Evolutionary conservation across 35 echinoderm and acorn worm genomes (phyloP).

Genomic region (Apostichopus parvimensis): DNA sequence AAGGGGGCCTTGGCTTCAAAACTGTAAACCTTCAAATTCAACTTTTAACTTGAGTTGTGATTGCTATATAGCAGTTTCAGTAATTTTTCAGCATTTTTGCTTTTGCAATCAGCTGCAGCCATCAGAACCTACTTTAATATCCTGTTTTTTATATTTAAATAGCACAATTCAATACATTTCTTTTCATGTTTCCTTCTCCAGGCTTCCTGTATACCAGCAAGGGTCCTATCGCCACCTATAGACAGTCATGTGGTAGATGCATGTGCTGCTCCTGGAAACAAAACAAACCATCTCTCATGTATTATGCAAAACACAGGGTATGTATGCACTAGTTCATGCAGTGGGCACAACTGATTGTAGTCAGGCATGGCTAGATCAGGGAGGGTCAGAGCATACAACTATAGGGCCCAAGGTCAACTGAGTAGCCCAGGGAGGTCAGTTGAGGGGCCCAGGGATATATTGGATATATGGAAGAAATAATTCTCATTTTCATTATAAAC

Average conservation of each 20-base stretch:
- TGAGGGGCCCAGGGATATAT: no score
- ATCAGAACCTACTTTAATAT: no score
- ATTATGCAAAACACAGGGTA: conserved; percentile 91
- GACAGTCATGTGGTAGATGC: conserved; percentile 94
- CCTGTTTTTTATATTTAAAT: not conserved
- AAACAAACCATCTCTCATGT: conserved; percentile 86
- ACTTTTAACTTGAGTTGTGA: not conserved
- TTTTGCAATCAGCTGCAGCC: no score
- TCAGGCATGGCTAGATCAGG: no score
- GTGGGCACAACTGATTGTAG: no score
- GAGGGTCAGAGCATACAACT: no score
- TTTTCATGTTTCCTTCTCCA: conserved; percentile 37
- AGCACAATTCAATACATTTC: not conserved
- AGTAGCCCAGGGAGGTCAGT: no score
- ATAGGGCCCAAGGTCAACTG: no score
- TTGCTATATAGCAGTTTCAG: no score
- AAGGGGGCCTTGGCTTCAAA: not conserved
- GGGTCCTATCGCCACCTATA: conserved; percentile 57
- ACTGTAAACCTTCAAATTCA: not conserved
- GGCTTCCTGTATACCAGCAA: conserved; percentile 94
- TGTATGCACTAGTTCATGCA: not conserved
- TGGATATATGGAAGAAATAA: no score
- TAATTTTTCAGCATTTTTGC: no score
- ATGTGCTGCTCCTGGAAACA: conserved; percentile 98
- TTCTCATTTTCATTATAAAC: no score